Base-by-base conservation (phyloP, 2,113 vertebrate genomes). In the Archilochus colubris region DNA sequence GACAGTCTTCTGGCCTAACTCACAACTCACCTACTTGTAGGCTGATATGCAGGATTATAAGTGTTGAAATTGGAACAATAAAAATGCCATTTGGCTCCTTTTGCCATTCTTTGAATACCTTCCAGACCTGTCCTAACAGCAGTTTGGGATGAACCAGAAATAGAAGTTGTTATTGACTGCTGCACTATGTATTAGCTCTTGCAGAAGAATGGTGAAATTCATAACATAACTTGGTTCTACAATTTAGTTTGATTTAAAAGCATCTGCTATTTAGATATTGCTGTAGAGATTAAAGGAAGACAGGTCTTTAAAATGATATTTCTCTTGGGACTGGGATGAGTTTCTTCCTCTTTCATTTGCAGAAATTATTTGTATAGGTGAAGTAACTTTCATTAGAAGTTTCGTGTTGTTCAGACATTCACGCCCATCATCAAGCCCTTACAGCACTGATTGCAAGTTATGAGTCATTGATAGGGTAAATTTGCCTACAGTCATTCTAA, bases 41-140 rank as follows among this genome's bases (percentile, higher is more conserved):
- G 19, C 38, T 91, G 68, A 64, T n/a, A 25, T 27, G 63, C 51
- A 87, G 73, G 57, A 61, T 86, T 72, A 3, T 36, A 55, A 54
- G 59, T 78, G 67, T 92, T 82, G 64, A 91, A 73, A 87, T 69
- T 38, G 16, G 66, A 62, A 53, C 75, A 76, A 51, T 63, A 61
- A 75, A 78, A 54, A 72, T 38, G 14, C 38, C 92, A 13, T 79
- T 89, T 94, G 69, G 74, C 70, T 92, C 54, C 69, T 48, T 95
- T 95, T 75, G 57, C 57, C 70, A 62, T 93, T 92, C 90, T 95
- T 88, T 81, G 33, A 76, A 53, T 96, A 90, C 81, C 75, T 48
- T 95, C 38, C 73, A 68, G 36, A 77, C 17, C 79, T 78, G 9
- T 48, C 44, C 79, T 95, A 95, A 73, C 85, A 90, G 79, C 92